Percentiles rank a stretch among this genome's conserved stretches.
These are phyloP conservation scores for Drosophila leonis DNA, from an alignment of 2,888 invertebrate species.

Conservation along the genomic window DNA sequence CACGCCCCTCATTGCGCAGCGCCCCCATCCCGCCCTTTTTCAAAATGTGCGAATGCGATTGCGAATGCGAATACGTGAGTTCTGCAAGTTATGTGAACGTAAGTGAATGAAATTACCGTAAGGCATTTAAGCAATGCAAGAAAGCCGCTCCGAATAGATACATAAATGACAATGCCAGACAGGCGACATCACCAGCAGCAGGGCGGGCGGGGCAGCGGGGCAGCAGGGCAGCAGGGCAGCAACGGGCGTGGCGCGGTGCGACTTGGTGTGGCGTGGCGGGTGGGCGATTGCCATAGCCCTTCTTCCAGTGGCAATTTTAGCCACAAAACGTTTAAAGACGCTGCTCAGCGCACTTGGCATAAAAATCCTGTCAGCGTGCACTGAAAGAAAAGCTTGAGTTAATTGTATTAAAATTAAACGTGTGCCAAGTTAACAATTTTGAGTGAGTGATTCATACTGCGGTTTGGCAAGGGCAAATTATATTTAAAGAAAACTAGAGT, in stretches of 20 bases:
- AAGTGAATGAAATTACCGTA: conserved; percentile 84
- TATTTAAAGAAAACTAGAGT: too few relatives aligned
- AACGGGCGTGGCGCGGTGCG: background rate
- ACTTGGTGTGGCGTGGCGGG: background rate
- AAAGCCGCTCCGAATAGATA: conserved; percentile 74
- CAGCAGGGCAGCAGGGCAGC: background rate
- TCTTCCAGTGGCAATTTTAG: conserved; percentile 26
- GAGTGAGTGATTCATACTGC: background rate
- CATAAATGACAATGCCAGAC: conserved; percentile 78
- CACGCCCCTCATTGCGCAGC: conserved; percentile 2
- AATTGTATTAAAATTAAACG: background rate
- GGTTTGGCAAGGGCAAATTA: background rate
- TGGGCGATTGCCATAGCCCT: conserved; percentile 14
- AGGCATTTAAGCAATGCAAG: conserved; percentile 83
- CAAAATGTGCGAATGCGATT: conserved; percentile 55
- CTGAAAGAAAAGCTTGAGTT: background rate
- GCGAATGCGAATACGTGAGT: conserved; percentile 83
- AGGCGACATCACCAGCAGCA: conserved; percentile 43
- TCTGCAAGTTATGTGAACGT: conserved; percentile 83
- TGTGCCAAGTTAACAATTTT: background rate
- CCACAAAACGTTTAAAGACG: conserved; percentile 79
- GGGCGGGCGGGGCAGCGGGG: background rate
- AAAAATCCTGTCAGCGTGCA: conserved; percentile 57
- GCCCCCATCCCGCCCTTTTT: conserved; percentile 6
- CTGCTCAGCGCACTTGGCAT: conserved; percentile 79